phyloP scores from a whole-genome alignment of 2,113 vertebrate species.

The Monarcha castaneiventris region DNA sequence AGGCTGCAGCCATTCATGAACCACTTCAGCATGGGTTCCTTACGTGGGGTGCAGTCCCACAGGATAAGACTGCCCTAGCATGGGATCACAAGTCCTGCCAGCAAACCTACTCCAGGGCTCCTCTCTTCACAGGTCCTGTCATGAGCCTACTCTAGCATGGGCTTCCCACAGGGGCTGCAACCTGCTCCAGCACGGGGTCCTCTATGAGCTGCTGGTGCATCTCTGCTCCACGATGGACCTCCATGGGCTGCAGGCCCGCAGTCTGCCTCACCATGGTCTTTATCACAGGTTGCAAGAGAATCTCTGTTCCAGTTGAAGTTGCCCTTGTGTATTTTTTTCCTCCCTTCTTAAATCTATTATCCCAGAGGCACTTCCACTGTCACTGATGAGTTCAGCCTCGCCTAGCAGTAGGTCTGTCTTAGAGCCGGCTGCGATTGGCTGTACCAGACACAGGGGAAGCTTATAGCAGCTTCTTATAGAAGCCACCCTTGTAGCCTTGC shows the following conservation, averaged over 20 bases:
- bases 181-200: background rate
- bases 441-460: background rate
- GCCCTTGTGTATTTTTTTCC: background rate
- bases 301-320: background rate
- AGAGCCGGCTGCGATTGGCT: background rate
- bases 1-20: background rate
- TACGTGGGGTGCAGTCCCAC: no score
- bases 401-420: no score
- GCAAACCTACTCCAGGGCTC: background rate
- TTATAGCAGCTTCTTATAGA: background rate
- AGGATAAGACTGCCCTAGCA: background rate
- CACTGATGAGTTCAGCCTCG: background rate
- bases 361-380: background rate
- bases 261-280: background rate
- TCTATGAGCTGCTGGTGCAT: accelerated
- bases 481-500: background rate
- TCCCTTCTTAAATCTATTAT: no score
- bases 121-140: background rate
- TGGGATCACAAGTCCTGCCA: background rate
- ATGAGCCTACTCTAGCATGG: background rate
- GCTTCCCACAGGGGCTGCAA: background rate
- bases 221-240: background rate
- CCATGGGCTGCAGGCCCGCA: background rate
- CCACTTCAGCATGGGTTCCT: background rate
- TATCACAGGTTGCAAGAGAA: background rate